Base-by-base conservation (phyloP, 1,140 invertebrate species). In the Nymphalis io region DNA sequence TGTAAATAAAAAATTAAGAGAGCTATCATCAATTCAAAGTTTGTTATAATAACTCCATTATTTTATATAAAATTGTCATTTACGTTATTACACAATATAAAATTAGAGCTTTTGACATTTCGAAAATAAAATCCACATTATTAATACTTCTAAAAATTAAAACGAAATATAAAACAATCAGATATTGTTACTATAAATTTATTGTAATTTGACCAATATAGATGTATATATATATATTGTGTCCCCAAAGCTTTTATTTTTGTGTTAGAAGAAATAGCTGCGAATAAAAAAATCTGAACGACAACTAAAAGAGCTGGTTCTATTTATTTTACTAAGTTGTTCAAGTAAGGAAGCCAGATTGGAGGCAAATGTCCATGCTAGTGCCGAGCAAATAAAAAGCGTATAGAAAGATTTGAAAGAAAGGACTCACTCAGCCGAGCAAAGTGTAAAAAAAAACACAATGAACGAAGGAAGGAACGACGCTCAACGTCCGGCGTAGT, bases 371-470 rank as follows among this genome's bases (percentile, higher is more conserved):
- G 83, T 87, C 83, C 80, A 81, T 73, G 71, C 73, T 84, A 84
- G 80, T 82, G 77, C 76, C 72, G 75, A 81, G 67, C 76, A 81
- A 85, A 85, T 80, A 85, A 87, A 86, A 88, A 81, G 68, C 80
- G 73, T 77, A 78, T 74, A 76, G 71, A 73, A 81, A 78, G 78
- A 80, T 77, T 85, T 84, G 79, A 89, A 86, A 89, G 84, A 90
- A 83, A 87, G 80, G 84, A 81, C 80, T 76, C 82, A 85, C 85
- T 88, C 83, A 82, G 76, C 78, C 83, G 70, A 68, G 68, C 75
- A 81, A 78, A 79, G 82, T 79, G 76, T 75, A 81, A 85, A 85
- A 85, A 87, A 81, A 78, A 82, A 84, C 76, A 85, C 84, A 88
- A 87, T 88, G 76, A 86, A 75, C 70, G 60, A 83, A 83, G 78